Conservation (phyloP, 2,113 vertebrate species). For the Etia nguti region DNA sequence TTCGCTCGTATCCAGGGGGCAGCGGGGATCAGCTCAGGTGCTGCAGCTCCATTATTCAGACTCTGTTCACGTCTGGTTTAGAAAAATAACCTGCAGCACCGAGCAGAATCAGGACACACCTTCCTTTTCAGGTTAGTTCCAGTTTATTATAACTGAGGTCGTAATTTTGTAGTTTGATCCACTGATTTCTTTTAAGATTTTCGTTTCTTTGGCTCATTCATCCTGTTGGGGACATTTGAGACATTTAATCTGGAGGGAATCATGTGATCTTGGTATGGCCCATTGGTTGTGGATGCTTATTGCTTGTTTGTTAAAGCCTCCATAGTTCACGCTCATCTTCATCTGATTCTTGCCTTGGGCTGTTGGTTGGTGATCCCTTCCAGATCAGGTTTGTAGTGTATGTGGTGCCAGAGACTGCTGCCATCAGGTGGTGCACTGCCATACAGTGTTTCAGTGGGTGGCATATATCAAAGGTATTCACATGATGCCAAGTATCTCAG, state of each 20-base stretch:
- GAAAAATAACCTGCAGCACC: slow-evolving; percentile 2
- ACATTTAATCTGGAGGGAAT: not conserved
- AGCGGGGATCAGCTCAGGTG: slow-evolving; percentile 11
- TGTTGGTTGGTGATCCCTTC: not conserved
- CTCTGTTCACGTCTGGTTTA: not conserved
- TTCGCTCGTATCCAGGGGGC: not conserved
- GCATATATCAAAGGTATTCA: not conserved
- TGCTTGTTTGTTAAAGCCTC: not conserved
- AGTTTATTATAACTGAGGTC: not conserved
- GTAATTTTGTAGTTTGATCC: not conserved
- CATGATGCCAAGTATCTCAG: not conserved
- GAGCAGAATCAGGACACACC: not conserved
- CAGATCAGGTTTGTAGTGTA: not conserved
- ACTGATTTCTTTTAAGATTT: not conserved
- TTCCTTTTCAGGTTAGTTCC: not conserved
- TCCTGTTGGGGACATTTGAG: not conserved
- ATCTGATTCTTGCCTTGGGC: not conserved
- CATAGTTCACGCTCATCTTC: not conserved
- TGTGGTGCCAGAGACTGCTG: not conserved
- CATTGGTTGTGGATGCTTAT: not conserved
- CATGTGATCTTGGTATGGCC: not conserved
- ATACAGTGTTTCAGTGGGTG: not conserved
- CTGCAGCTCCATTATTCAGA: slow-evolving; percentile 1
- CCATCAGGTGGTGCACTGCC: not conserved
- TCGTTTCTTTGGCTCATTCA: not conserved